phyloP scores from a whole-genome alignment of 1,140 invertebrate genomes.

The Drosophila saltans region DNA sequence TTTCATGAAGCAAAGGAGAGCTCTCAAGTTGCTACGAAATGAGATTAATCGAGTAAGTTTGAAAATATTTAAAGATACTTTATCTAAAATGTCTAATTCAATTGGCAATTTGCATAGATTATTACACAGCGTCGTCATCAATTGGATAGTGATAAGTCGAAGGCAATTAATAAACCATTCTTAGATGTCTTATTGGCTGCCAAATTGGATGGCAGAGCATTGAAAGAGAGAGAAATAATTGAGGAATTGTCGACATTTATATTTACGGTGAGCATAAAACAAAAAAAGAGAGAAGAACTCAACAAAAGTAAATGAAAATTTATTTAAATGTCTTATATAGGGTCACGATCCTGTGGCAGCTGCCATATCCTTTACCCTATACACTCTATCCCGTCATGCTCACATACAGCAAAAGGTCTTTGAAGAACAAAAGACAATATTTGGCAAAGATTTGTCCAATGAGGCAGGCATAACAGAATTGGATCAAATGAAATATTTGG shows the following conservation, averaged over 20 bases:
- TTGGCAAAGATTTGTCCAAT: conserved; percentile 69
- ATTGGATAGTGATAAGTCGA: conserved; percentile 5
- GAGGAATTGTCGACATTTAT: conserved; percentile 90
- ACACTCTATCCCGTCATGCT: conserved; percentile 68
- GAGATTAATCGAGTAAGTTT: conserved; percentile 55
- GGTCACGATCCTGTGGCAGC: conserved; percentile 84
- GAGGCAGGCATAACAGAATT: conserved; percentile 83
- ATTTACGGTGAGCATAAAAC: conserved; percentile 86
- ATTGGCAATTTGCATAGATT: conserved; percentile 39
- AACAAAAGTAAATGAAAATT: too few species aligned
- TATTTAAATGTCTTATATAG: conserved; percentile 70
- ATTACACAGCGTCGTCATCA: conserved; percentile 48
- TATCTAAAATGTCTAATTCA: not conserved
- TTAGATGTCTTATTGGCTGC: conserved; percentile 72
- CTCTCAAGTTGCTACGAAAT: conserved; percentile 50
- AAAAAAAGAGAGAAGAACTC: too few species aligned
- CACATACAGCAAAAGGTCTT: conserved; percentile 85
- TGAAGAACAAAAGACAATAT: conserved; percentile 85
- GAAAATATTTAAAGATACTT: not conserved
- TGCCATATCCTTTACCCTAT: conserved; percentile 70
- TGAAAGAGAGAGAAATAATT: conserved; percentile 87
- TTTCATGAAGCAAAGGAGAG: conserved; percentile 67
- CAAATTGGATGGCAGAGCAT: conserved; percentile 84
- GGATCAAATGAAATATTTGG: conserved; percentile 86
- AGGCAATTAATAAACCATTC: conserved; percentile 49